Conservation (phyloP, 2,888 invertebrate genomes). For the Candidula unifasciata region DNA sequence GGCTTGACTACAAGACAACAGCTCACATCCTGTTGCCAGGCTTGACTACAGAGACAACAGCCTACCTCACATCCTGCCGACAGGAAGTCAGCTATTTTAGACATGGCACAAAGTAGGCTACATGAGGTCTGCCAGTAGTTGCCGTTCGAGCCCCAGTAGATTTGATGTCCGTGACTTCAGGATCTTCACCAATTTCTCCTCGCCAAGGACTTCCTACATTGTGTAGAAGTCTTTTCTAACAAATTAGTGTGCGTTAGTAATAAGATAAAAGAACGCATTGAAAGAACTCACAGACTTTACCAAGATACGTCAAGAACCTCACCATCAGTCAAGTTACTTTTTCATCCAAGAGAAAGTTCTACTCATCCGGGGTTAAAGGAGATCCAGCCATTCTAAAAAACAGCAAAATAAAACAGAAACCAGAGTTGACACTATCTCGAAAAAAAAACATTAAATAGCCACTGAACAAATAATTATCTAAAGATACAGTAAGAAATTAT, state of each 20-base stretch:
- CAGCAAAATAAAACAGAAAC: too few species aligned
- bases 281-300: too few species aligned
- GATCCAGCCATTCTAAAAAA: slow-evolving; percentile 5
- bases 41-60: too few species aligned
- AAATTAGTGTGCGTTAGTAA: neutral
- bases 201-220: slow-evolving; percentile 92
- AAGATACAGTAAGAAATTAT: too few species aligned
- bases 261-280: too few species aligned
- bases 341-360: slow-evolving; percentile 53
- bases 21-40: too few species aligned
- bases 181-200: slow-evolving; percentile 89
- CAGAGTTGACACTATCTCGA: neutral
- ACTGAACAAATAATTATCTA: too few species aligned
- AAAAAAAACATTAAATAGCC: neutral
- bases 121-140: slow-evolving; percentile 98
- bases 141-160: slow-evolving; percentile 99
- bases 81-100: slow-evolving; percentile 97
- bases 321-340: slow-evolving; percentile 55
- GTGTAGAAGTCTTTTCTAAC: too few species aligned
- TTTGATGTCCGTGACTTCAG: slow-evolving; percentile 90
- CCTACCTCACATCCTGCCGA: slow-evolving; percentile 93
- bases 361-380: slow-evolving; percentile 31
- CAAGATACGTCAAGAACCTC: neutral
- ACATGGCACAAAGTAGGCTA: slow-evolving; percentile 99
- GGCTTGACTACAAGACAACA: too few species aligned